Base-by-base conservation (phyloP, 1,140 invertebrate genomes). In the Pemphigus obesinymphae region DNA sequence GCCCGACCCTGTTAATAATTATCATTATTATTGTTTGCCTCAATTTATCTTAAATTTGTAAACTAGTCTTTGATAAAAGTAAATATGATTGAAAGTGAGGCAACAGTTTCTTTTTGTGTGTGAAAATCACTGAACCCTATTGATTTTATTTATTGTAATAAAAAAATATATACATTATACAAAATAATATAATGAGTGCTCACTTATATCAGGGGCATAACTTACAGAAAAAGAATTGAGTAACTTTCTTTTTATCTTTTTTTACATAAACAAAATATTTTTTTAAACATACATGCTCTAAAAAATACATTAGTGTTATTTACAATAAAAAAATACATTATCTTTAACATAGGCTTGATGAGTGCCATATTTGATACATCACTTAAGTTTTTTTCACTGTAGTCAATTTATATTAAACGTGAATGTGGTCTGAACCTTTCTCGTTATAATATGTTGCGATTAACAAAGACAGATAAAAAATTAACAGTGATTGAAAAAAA, bases 81-180 rank as follows among this genome's bases (percentile, higher is more conserved):
- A 58, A 1, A 63, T 20, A 61, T 15, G 15, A 31, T 63, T 63
- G 2, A 31, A 63, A 63, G 15, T 31, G 58, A 63, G 58, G 5
- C 17, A 63, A 63, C 58, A 63, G 17, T 68, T 43, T 43, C n/a
- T 68, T 43, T 68, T 68, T 66, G 4, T 31, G 17, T 43, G 55
- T 80, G 55, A 80, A 80, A 61, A 80, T 80, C 76, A 80, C 75
- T 40, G 55, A 63, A 43, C 37, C 76, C 76, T 80, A 78, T 78
- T 40, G 15, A 40, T 55, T 78, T 78, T 80, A 80, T 80, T 80
- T 26, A 80, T 80, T 45, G 45, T 80, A 80, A 80, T 63, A 80
- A 80, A 80, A 80, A 80, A 63, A 80, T 80, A 63, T 80, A 80
- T 80, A 80, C 76, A 80, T 63, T 80, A 80, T 80, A 80, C 55